A percentile compares a stretch with the other conserved stretches of the same genome.
Conservation (phyloP, 2,888 invertebrate genomes). For the Ophonus ardosiacus region DNA sequence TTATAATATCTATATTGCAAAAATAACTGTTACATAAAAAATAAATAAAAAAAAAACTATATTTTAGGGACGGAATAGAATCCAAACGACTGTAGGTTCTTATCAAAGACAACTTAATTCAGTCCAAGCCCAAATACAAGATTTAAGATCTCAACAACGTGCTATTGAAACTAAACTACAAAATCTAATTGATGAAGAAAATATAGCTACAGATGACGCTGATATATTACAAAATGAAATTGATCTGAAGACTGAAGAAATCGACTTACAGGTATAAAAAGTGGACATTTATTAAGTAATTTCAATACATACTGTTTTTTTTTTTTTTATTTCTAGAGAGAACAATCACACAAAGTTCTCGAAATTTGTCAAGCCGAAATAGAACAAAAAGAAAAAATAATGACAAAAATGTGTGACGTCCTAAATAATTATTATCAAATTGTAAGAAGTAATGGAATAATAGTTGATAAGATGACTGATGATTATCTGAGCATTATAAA, state of each 20-base stretch:
- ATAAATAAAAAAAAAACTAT: too few relatives aligned
- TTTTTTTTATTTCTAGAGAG: slow-evolving; percentile 11
- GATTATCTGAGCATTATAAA: slow-evolving; percentile 81
- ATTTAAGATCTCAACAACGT: slow-evolving; percentile 19
- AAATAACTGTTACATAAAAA: too few relatives aligned
- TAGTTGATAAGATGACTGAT: slow-evolving; percentile 78
- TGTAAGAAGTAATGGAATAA: slow-evolving; percentile 79
- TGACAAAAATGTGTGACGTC: slow-evolving; percentile 75
- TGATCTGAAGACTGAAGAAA: slow-evolving; percentile 7
- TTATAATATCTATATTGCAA: too few relatives aligned
- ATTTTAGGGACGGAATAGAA: slow-evolving; percentile 34
- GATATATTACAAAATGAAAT: slow-evolving; percentile 34
- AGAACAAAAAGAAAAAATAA: slow-evolving; percentile 68
- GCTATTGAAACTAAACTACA: slow-evolving; percentile 26
- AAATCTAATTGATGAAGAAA: slow-evolving; percentile 23
- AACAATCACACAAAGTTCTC: slow-evolving; percentile 52
- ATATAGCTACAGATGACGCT: slow-evolving; percentile 28
- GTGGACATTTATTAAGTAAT: background rate
- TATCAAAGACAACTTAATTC: slow-evolving; percentile 18
- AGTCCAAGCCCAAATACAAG: slow-evolving; percentile 24
- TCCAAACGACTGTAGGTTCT: slow-evolving; percentile 8
- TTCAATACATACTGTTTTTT: background rate
- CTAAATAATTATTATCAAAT: slow-evolving; percentile 80
- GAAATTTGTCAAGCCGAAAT: slow-evolving; percentile 66
- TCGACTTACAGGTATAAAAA: slow-evolving; percentile 43